Percentiles rank a stretch among this genome's conserved stretches.
Conservation (phyloP, 37 sponge, comb jelly and placozoan species). For the Geodia barretti region DNA sequence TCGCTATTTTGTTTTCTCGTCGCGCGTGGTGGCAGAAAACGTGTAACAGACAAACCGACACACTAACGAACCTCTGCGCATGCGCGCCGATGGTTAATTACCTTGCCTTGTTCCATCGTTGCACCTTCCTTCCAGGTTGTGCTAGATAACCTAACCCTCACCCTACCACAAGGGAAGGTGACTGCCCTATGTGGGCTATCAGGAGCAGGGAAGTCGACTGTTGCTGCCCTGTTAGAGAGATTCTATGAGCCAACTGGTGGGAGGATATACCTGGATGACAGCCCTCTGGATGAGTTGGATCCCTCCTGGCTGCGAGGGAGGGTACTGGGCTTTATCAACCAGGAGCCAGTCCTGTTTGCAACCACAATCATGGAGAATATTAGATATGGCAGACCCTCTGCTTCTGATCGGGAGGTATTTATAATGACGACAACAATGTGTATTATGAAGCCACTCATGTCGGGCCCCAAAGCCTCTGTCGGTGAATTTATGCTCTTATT, state of each 20-base stretch:
- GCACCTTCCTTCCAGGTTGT: constrained; percentile 47
- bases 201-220: constrained; percentile 95
- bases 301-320: constrained; percentile 83
- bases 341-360: constrained; percentile 95
- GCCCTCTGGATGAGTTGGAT: constrained; percentile 56
- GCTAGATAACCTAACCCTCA: constrained; percentile 67
- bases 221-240: constrained; percentile 89
- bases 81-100: not conserved
- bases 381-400: constrained; percentile 81
- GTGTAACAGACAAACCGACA: too few relatives aligned
- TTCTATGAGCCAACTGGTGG: constrained; percentile 79
- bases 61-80: too few relatives aligned
- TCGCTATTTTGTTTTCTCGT: too few relatives aligned
- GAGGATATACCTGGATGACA: constrained; percentile 11
- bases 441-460: too few relatives aligned
- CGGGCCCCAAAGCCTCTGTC: too few relatives aligned
- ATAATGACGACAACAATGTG: too few relatives aligned
- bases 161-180: constrained; percentile 80
- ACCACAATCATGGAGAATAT: constrained; percentile 88
- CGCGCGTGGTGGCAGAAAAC: too few relatives aligned
- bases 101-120: not conserved
- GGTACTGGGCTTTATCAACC: constrained; percentile 90
- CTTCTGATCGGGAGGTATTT: constrained; percentile 84
- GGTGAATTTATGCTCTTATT: too few relatives aligned
- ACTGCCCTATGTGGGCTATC: constrained; percentile 97